phyloP scores from a whole-genome alignment of 2,113 vertebrate species.

The Thermophis baileyi region DNA sequence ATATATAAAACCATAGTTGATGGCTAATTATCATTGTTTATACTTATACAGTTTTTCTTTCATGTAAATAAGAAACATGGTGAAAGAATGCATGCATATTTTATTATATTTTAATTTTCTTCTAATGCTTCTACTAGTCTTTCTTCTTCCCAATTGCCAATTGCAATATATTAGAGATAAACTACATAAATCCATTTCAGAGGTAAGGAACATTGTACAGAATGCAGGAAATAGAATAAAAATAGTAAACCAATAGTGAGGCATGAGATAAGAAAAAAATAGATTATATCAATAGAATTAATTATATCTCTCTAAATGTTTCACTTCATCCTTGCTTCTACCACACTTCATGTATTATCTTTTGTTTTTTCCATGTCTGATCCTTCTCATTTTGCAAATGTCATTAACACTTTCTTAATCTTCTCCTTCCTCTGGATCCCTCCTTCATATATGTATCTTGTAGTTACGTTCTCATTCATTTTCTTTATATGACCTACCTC shows the following conservation, averaged over 20 bases:
- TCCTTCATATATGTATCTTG: not conserved
- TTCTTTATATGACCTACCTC: not conserved
- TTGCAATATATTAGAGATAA: not conserved
- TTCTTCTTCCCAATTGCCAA: not conserved
- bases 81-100: constrained; percentile 6
- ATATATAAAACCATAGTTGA: not conserved
- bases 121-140: not conserved
- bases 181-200: not conserved
- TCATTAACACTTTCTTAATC: not conserved
- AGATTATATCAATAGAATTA: not conserved
- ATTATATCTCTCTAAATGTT: not conserved
- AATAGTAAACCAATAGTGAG: not conserved
- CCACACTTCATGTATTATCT: not conserved
- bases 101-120: not conserved
- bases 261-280: not conserved
- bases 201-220: not conserved
- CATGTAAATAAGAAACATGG: not conserved
- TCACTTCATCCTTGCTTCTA: not conserved
- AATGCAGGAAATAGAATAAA: not conserved
- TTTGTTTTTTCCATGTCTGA: not conserved
- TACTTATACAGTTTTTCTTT: not conserved
- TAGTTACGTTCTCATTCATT: not conserved
- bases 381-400: not conserved
- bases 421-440: not conserved
- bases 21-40: not conserved